phyloP scores from a whole-genome alignment of 1,140 invertebrate species.

The Drosophila erecta region DNA sequence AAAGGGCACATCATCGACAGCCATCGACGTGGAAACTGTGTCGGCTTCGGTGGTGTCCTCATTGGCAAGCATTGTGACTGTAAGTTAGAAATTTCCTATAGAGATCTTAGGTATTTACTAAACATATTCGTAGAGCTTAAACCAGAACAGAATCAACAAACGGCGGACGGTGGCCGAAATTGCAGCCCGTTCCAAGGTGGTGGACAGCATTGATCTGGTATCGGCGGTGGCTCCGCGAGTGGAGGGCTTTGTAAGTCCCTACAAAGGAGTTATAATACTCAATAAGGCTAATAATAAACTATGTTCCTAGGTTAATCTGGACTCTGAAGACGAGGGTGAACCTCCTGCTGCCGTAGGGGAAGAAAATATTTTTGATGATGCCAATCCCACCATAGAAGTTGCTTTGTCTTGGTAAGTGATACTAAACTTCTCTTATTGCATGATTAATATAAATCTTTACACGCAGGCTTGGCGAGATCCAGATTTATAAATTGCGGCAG shows the following conservation, averaged over 20 bases:
- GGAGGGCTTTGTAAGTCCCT: conserved; percentile 65
- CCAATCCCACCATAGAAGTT: conserved; percentile 63
- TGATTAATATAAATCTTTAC: not conserved
- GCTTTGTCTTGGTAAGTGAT: conserved; percentile 56
- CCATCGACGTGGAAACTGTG: not conserved
- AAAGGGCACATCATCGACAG: not conserved
- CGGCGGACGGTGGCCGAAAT: conserved; percentile 45
- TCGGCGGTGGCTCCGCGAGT: conserved; percentile 58
- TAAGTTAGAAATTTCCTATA: not conserved
- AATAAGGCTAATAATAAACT: not conserved
- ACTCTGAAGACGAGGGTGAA: conserved; percentile 61
- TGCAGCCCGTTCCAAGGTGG: conserved; percentile 47
- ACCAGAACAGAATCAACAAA: too few relatives aligned
- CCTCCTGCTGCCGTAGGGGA: not conserved
- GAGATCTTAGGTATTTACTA: not conserved
- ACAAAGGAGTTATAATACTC: not conserved
- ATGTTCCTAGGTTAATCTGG: conserved; percentile 47
- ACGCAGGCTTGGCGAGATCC: conserved; percentile 61
- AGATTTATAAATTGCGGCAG: conserved; percentile 61
- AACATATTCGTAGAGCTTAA: not conserved
- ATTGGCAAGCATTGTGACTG: conserved; percentile 1
- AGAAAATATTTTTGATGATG: conserved; percentile 30
- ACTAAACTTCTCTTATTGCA: too few relatives aligned
- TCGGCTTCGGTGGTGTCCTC: conserved; percentile 5
- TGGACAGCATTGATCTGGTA: conserved; percentile 67